phyloP scores from a whole-genome alignment of 2,888 invertebrate genomes.

The Octonoba sinensis region DNA sequence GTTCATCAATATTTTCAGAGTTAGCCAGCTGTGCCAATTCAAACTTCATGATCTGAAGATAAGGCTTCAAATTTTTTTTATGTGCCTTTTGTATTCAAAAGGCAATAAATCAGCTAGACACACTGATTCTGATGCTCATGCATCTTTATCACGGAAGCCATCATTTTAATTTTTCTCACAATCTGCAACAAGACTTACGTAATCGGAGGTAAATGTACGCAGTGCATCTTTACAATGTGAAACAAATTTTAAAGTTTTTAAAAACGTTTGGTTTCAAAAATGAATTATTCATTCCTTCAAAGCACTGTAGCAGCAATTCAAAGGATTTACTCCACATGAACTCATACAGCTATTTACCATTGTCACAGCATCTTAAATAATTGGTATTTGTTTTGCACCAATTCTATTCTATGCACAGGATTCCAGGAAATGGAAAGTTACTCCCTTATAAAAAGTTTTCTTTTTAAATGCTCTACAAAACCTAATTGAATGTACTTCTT shows the following conservation, averaged over 20 bases:
- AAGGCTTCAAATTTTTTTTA: too few species aligned
- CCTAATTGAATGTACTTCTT: not conserved
- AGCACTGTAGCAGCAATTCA: constrained; percentile 1
- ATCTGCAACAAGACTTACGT: not conserved
- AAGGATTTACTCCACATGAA: not conserved
- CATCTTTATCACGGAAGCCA: too few species aligned
- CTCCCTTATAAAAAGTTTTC: not conserved
- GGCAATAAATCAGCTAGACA: too few species aligned
- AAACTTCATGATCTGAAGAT: too few species aligned
- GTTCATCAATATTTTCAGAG: too few species aligned
- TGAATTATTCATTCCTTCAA: not conserved
- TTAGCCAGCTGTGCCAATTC: too few species aligned
- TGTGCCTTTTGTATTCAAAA: too few species aligned
- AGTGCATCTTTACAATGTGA: not conserved
- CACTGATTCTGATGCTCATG: too few species aligned
- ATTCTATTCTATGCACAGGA: constrained; percentile 2
- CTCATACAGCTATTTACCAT: not conserved
- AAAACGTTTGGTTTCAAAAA: not conserved
- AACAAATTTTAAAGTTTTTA: not conserved
- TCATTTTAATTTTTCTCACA: not conserved
- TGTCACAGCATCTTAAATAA: not conserved
- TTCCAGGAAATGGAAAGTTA: not conserved
- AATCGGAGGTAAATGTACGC: not conserved
- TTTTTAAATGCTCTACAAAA: not conserved
- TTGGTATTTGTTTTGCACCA: not conserved